These are phyloP conservation scores for Oreochromis aureus DNA, from an alignment of 2,113 vertebrate species.

Conservation along the genomic window DNA sequence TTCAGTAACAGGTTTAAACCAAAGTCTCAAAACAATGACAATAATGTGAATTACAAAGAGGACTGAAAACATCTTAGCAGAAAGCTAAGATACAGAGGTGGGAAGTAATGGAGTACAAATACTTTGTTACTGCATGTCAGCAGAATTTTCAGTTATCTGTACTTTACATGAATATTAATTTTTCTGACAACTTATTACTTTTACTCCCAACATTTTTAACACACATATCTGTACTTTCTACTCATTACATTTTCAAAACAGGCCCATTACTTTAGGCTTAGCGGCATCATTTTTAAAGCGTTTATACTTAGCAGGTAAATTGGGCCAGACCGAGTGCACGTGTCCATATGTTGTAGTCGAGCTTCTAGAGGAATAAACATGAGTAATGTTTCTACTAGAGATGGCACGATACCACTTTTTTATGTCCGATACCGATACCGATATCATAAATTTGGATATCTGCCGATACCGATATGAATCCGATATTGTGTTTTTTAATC, in stretches of 20 bases:
- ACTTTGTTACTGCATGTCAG: not conserved
- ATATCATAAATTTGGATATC: no score
- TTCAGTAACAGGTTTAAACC: not conserved
- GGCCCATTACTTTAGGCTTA: not conserved
- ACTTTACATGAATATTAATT: not conserved
- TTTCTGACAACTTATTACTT: not conserved
- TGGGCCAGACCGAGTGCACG: fast-evolving
- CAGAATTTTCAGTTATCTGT: not conserved
- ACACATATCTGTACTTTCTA: not conserved
- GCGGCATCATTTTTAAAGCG: not conserved
- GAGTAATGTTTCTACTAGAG: not conserved
- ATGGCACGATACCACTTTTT: no score
- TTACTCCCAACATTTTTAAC: not conserved
- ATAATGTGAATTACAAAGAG: not conserved
- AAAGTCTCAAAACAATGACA: not conserved
- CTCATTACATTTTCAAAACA: not conserved
- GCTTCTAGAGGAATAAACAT: not conserved
- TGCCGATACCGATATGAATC: no score
- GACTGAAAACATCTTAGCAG: not conserved
- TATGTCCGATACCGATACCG: no score
- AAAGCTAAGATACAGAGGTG: not conserved
- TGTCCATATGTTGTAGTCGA: not conserved
- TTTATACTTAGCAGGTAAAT: not conserved
- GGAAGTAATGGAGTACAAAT: not conserved
- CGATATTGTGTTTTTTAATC: no score